phyloP scores from a whole-genome alignment of 2,797 vertebrate genomes.

The Mormyrus hasselquistii region DNA sequence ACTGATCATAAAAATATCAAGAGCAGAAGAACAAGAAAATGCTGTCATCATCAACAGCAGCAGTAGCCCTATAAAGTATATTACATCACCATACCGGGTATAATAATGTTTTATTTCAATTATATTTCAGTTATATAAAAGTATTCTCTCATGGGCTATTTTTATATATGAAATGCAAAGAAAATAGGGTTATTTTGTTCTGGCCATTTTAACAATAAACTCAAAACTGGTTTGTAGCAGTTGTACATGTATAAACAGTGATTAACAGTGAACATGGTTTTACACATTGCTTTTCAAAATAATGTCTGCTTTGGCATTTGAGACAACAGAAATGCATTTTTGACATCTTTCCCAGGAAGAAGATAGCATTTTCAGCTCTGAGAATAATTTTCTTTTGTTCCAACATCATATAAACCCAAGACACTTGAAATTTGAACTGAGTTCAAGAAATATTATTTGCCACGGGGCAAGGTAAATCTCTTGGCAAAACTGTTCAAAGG shows the following conservation, averaged over 20 bases:
- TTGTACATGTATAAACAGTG: slow-evolving; percentile 44
- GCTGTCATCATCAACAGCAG: background rate
- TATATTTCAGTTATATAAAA: background rate
- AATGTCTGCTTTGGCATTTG: slow-evolving; percentile 54
- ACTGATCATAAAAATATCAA: background rate
- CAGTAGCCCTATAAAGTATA: background rate
- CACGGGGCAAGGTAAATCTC: slow-evolving; percentile 77
- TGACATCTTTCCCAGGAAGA: slow-evolving; percentile 70
- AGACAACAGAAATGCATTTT: slow-evolving; percentile 70
- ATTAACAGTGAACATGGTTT: slow-evolving; percentile 52
- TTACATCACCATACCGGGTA: background rate
- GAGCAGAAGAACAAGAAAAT: background rate
- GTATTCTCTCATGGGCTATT: background rate
- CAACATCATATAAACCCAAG: slow-evolving; percentile 71
- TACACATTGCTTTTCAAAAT: slow-evolving; percentile 63
- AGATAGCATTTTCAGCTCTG: slow-evolving; percentile 72
- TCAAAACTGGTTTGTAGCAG: slow-evolving; percentile 40
- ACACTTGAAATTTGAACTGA: slow-evolving; percentile 78
- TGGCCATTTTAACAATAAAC: background rate
- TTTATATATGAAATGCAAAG: background rate
- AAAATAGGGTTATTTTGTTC: background rate
- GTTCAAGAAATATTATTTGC: slow-evolving; percentile 77
- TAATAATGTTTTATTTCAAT: slow-evolving; percentile 1
- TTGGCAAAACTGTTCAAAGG: slow-evolving; percentile 73
- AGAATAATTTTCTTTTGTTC: slow-evolving; percentile 72